phyloP scores from a whole-genome alignment of 2,113 vertebrate genomes.

The Oostethus manadensis region DNA sequence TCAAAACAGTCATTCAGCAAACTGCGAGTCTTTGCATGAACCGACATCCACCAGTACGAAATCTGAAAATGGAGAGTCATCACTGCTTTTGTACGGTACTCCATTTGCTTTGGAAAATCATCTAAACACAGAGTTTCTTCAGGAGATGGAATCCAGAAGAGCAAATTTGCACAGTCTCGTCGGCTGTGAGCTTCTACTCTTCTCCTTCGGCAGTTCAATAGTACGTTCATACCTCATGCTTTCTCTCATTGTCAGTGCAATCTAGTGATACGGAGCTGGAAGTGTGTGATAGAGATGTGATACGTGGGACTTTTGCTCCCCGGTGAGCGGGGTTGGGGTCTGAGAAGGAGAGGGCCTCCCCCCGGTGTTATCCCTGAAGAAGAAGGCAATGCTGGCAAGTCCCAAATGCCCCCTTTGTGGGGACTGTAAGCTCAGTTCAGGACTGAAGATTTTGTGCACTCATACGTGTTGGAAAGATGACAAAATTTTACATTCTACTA shows the following conservation, averaged over 20 bases:
- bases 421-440: conserved; percentile 43
- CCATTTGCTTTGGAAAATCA: conserved; percentile 12
- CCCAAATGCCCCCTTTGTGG: conserved; percentile 28
- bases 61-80: conserved; percentile 7
- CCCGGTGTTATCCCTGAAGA: conserved; percentile 37
- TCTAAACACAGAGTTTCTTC: conserved; percentile 27
- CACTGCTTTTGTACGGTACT: neutral
- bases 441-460: conserved; percentile 39
- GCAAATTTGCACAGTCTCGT: conserved; percentile 25
- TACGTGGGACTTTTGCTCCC: conserved; percentile 15
- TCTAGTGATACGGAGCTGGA: conserved; percentile 35
- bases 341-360: conserved; percentile 27
- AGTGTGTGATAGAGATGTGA: conserved; percentile 36
- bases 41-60: conserved; percentile 9
- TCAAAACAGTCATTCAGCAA: conserved; percentile 1
- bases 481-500: conserved; percentile 33
- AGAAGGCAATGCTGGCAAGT: conserved; percentile 51
- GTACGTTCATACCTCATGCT: conserved; percentile 42
- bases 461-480: conserved; percentile 21
- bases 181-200: conserved; percentile 26
- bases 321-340: conserved; percentile 8
- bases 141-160: conserved; percentile 21
- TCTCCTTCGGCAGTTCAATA: conserved; percentile 14
- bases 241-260: conserved; percentile 41
- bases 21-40: conserved; percentile 40